Base-by-base conservation (phyloP, 1,140 invertebrate species). In the Temnothorax longispinosus region DNA sequence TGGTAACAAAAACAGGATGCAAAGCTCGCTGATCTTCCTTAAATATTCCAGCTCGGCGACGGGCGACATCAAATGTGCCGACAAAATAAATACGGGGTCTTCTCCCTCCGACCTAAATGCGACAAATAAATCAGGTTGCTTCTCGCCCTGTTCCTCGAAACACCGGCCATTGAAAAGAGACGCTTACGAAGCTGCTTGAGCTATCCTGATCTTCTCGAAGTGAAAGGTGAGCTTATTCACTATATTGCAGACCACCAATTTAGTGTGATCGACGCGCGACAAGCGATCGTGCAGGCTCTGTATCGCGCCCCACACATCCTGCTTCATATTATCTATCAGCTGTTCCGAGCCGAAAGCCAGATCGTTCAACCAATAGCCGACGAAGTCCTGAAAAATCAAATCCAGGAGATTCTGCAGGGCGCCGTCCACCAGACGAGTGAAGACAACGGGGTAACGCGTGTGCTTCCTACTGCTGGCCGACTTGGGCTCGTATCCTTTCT, bases 371-470 rank as follows among this genome's bases (percentile, higher is more conserved):
- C 98, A 98, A 69, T 95, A 95, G 18, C 96, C 95, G 74, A 99
- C 96, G 95, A 98, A 98, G 94, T 99, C 98, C 91, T 97, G 95
- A 32, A 98, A 95, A 67, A 97, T 94, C 92, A 98, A 96, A 93
- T 98, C 98, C 74, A 99, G 96, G 7, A 99, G 95, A 93, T 98
- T 97, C 91, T 98, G 98, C 15, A 99, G 92, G 86, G 98, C 97
- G 92, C 97, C 96, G 93, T 98, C 98, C 47, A 99, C 97, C 86
- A 97, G 97, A 88, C 98, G 96, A 60, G 97, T 97, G 94, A 98
- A 97, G 88, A 98, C 96, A 32, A 97, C 94, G 44, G 97, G 97
- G 91, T 97, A 96, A 93, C 97, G 92, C 15, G 69, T 71, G 35
- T 91, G 85, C 32, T 93, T 94, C 21, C 89, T 92, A n/a, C 60